Evolutionary conservation across 2,797 vertebrate species (phyloP).

Genomic region (Adrianichthys oophorus): DNA sequence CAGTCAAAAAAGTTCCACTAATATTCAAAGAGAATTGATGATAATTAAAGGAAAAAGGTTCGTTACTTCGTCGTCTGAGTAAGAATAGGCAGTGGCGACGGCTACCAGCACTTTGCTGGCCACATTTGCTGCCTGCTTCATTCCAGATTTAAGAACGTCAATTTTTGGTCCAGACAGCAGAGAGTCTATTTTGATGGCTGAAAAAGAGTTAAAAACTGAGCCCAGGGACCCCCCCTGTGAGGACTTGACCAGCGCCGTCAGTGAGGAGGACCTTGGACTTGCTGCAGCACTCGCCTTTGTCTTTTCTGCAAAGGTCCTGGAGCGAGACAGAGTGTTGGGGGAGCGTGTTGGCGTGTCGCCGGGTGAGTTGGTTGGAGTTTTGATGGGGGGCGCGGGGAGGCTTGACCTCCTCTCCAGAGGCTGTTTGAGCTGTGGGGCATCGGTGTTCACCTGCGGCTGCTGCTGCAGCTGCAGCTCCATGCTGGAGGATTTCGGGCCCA

Average conservation of each 20-base stretch:
- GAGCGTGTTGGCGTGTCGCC: slow-evolving; percentile 73
- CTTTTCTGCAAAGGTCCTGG: slow-evolving; percentile 87
- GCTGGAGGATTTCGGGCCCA: slow-evolving; percentile 87
- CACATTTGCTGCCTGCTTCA: slow-evolving; percentile 96
- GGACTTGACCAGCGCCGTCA: slow-evolving; percentile 86
- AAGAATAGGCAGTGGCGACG: slow-evolving; percentile 87
- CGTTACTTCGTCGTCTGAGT: slow-evolving; percentile 91
- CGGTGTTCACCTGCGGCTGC: slow-evolving; percentile 56
- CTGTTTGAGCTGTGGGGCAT: slow-evolving; percentile 51
- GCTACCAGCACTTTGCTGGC: slow-evolving; percentile 95
- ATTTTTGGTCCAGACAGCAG: slow-evolving; percentile 95
- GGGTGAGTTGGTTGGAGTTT: slow-evolving; percentile 50
- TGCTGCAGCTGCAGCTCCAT: slow-evolving; percentile 86
- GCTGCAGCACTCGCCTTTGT: slow-evolving; percentile 67
- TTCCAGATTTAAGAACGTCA: slow-evolving; percentile 90
- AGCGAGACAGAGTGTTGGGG: slow-evolving; percentile 83
- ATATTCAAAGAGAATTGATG: no score
- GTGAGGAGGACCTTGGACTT: slow-evolving; percentile 78
- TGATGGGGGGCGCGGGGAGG: slow-evolving; percentile 80
- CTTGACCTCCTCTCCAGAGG: slow-evolving; percentile 86
- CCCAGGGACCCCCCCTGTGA: slow-evolving; percentile 89
- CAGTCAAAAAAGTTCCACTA: neutral
- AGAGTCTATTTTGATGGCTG: slow-evolving; percentile 90
- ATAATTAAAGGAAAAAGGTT: neutral
- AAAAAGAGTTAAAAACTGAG: slow-evolving; percentile 91